Evolutionary conservation across 1,140 invertebrate genomes (phyloP).

Genomic region (Xylocopa sonorina): DNA sequence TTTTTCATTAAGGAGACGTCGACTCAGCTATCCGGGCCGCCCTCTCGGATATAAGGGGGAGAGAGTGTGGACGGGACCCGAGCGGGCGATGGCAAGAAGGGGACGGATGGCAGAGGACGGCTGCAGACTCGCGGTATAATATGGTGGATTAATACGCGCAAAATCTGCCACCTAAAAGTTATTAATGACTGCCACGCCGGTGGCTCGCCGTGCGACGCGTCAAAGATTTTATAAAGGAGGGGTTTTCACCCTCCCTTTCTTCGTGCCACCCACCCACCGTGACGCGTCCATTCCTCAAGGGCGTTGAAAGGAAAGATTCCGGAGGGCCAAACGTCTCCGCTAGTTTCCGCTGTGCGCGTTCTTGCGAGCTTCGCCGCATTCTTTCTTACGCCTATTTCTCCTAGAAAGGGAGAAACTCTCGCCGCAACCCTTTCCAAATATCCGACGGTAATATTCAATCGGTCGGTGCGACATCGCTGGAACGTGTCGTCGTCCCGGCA

Average conservation of each 20-base stretch:
- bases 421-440: too few species aligned
- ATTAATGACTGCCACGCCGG: slow-evolving; percentile 78
- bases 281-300: slow-evolving; percentile 52
- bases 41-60: slow-evolving; percentile 43
- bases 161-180: slow-evolving; percentile 82
- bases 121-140: slow-evolving; percentile 76
- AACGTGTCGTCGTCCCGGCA: neutral
- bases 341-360: slow-evolving; percentile 19
- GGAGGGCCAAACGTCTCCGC: slow-evolving; percentile 51
- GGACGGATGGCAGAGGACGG: slow-evolving; percentile 60
- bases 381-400: neutral
- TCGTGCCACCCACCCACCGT: slow-evolving; percentile 48
- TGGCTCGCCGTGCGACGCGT: slow-evolving; percentile 72
- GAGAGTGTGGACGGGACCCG: slow-evolving; percentile 47
- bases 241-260: slow-evolving; percentile 56
- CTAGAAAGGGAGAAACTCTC: neutral
- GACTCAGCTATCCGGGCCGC: slow-evolving; percentile 80
- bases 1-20: slow-evolving; percentile 82
- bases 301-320: slow-evolving; percentile 51
- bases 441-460: neutral
- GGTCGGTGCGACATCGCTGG: neutral
- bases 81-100: slow-evolving; percentile 58
- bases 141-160: slow-evolving; percentile 81
- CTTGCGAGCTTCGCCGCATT: neutral
- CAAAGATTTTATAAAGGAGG: slow-evolving; percentile 80